Percentiles rank a stretch among this genome's conserved stretches.
Conservation (phyloP, 2,113 vertebrate genomes). For the Antechinus flavipes region DNA sequence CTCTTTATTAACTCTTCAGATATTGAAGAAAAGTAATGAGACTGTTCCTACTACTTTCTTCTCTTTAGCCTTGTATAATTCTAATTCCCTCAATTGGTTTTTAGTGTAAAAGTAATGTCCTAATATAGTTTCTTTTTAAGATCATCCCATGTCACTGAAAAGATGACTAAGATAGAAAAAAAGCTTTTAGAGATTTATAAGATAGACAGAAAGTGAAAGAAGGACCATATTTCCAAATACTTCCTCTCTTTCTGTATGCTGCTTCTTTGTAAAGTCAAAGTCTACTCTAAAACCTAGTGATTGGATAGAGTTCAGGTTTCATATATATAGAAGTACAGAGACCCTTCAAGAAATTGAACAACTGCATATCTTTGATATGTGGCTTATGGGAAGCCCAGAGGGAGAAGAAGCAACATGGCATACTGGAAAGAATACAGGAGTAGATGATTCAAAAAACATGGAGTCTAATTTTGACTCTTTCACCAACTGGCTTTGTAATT, state of each 20-base stretch:
- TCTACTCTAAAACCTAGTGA: not conserved
- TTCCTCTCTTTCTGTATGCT: not conserved
- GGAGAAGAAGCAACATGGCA: not conserved
- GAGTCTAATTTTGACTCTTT: too few species aligned
- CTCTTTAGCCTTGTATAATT: not conserved
- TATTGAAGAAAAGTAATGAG: not conserved
- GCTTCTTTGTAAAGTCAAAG: not conserved
- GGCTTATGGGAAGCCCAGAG: too few species aligned
- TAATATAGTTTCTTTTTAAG: not conserved
- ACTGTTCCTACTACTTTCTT: not conserved
- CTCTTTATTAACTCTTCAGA: not conserved
- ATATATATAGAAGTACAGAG: not conserved
- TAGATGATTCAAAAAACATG: not conserved
- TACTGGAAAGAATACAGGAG: not conserved
- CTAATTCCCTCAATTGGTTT: not conserved
- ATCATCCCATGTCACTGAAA: not conserved
- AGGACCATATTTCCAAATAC: not conserved
- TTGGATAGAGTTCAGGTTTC: not conserved
- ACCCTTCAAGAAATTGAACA: not conserved
- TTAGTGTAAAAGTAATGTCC: not conserved
- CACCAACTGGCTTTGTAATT: not conserved
- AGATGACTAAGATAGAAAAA: not conserved
- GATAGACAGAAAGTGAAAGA: not conserved
- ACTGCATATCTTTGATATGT: not conserved
- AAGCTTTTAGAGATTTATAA: not conserved